Conservation (phyloP, 2,888 invertebrate species). For the Drosophila lacicola region DNA sequence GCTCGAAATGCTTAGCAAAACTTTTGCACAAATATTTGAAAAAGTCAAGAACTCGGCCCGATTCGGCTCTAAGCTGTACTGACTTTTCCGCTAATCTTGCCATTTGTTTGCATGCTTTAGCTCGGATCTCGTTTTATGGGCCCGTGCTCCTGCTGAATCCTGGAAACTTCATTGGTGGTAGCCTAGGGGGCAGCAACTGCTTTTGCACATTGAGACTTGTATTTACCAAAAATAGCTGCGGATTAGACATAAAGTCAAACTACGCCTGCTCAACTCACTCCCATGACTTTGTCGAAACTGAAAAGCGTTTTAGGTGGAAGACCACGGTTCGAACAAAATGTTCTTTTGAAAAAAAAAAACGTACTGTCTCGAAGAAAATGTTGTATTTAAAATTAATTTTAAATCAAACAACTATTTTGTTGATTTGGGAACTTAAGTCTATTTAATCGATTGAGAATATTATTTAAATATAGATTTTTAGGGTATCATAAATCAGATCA, state of each 20-base stretch:
- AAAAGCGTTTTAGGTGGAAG: too few species aligned
- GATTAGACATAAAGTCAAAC: conserved; percentile 73
- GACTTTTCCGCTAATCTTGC: conserved; percentile 64
- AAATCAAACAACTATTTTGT: too few species aligned
- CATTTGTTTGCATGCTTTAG: conserved; percentile 80
- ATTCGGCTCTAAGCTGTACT: conserved; percentile 54
- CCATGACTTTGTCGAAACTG: neutral
- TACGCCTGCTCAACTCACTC: conserved; percentile 25
- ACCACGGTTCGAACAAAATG: too few species aligned
- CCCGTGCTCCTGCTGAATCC: conserved; percentile 11
- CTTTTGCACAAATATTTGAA: conserved; percentile 80
- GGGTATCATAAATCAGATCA: too few species aligned
- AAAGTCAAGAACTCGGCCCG: conserved; percentile 69
- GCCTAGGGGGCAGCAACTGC: conserved; percentile 42
- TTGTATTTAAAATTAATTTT: too few species aligned
- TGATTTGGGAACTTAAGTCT: too few species aligned
- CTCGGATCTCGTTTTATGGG: conserved; percentile 71
- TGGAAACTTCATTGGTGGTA: neutral
- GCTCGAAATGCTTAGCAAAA: conserved; percentile 61
- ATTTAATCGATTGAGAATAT: too few species aligned
- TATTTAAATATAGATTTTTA: too few species aligned
- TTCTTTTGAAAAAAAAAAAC: too few species aligned
- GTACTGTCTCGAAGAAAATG: too few species aligned
- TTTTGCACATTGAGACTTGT: conserved; percentile 44
- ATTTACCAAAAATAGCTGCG: conserved; percentile 71